Percentiles rank a stretch among this genome's conserved stretches.
Conservation (phyloP, 2,797 vertebrate genomes). For the Xenops minutus region DNA sequence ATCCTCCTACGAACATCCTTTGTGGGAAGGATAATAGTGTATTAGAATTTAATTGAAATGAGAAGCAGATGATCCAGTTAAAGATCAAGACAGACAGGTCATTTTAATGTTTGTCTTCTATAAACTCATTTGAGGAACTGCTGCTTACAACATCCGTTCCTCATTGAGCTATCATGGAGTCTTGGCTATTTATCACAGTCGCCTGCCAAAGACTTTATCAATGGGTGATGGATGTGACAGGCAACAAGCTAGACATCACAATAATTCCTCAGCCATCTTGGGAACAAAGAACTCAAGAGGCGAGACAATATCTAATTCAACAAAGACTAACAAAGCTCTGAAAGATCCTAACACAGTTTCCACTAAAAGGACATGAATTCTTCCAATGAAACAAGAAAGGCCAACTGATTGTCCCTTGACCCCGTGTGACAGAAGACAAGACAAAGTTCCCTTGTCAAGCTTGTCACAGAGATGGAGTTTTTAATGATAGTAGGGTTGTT, state of each 20-base stretch:
- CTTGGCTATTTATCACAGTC: background rate
- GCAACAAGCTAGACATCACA: background rate
- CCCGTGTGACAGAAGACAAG: background rate
- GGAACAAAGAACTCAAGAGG: constrained; percentile 12
- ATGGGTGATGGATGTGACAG: background rate
- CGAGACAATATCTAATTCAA: background rate
- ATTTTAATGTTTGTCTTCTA: background rate
- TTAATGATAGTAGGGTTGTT: constrained; percentile 8
- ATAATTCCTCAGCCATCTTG: background rate
- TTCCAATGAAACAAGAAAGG: background rate
- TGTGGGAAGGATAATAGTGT: background rate
- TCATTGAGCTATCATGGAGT: constrained; percentile 14
- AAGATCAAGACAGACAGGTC: background rate
- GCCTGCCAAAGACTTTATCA: background rate
- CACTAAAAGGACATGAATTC: constrained; percentile 6
- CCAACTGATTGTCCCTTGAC: constrained; percentile 33
- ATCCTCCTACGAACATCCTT: background rate
- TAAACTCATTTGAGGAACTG: background rate
- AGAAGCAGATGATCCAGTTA: background rate
- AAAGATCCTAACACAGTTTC: constrained; percentile 12
- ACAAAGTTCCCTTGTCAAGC: constrained; percentile 40
- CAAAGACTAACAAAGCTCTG: constrained; percentile 25
- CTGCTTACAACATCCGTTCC: background rate
- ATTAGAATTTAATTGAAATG: background rate
- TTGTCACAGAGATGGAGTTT: background rate